phyloP scores from a whole-genome alignment of 2,888 invertebrate genomes.

The Zelleria hepariella region DNA sequence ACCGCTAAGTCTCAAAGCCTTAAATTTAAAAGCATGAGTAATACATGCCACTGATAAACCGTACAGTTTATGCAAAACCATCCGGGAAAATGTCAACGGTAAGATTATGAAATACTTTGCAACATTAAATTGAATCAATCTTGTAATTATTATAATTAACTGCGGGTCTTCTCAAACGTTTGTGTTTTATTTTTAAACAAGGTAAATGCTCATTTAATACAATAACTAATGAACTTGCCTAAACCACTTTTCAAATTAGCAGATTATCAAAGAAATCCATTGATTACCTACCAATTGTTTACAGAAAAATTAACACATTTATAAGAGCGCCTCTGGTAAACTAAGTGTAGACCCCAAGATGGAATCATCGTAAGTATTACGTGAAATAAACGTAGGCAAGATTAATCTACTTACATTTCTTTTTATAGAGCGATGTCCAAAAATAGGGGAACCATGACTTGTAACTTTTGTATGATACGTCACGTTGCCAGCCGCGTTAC shows the following conservation, averaged over 20 bases:
- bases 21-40: neutral
- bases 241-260: too few relatives aligned
- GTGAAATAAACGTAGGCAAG: neutral
- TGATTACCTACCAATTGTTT: too few relatives aligned
- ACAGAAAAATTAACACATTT: too few relatives aligned
- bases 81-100: neutral
- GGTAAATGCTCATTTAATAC: neutral
- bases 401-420: neutral
- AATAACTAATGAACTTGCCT: neutral
- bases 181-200: too few relatives aligned
- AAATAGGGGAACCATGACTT: slow-evolving; percentile 1
- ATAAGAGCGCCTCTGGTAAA: too few relatives aligned
- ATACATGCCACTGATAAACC: neutral
- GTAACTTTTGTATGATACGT: neutral
- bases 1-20: neutral
- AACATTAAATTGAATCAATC: neutral
- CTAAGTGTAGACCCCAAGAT: too few relatives aligned
- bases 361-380: neutral
- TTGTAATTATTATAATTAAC: neutral
- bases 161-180: too few relatives aligned
- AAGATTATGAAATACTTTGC: neutral
- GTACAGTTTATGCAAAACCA: neutral
- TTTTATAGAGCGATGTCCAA: slow-evolving; percentile 4
- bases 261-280: too few relatives aligned
- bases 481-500: neutral